Conservation (phyloP, 2,797 vertebrate genomes). For the Rachycentron canadum region DNA sequence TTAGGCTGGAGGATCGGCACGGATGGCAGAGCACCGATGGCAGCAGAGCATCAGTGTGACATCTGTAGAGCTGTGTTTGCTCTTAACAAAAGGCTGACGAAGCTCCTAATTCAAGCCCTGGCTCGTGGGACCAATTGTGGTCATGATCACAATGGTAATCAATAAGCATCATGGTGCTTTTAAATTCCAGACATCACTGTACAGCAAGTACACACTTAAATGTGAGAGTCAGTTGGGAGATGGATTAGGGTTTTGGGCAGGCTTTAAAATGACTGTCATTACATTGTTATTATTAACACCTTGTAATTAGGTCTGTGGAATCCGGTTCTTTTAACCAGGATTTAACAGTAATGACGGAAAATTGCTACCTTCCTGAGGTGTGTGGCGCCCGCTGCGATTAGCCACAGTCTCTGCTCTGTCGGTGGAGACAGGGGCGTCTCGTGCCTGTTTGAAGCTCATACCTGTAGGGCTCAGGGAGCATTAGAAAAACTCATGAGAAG, state of each 20-base stretch:
- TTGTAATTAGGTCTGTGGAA: conserved; percentile 99
- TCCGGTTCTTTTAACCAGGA: conserved; percentile 97
- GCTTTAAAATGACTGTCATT: conserved; percentile 97
- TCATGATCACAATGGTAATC: conserved; percentile 69
- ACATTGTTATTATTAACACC: conserved; percentile 99
- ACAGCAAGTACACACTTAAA: conserved; percentile 89
- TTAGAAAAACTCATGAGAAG: conserved; percentile 57
- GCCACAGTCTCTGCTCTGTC: conserved; percentile 86
- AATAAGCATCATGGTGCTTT: conserved; percentile 67
- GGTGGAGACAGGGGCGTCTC: conserved; percentile 63
- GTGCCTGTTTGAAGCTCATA: conserved; percentile 73
- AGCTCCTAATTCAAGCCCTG: conserved; percentile 48
- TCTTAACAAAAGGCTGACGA: conserved; percentile 50
- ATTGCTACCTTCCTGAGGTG: conserved; percentile 98
- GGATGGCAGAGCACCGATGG: conserved; percentile 20
- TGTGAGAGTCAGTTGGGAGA: conserved; percentile 89
- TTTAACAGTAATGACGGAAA: conserved; percentile 98
- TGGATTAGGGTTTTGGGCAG: conserved; percentile 93
- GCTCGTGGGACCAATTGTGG: conserved; percentile 41
- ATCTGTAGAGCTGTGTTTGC: conserved; percentile 42
- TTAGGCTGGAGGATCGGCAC: conserved; percentile 33
- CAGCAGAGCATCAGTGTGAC: conserved; percentile 35
- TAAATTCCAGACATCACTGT: conserved; percentile 48
- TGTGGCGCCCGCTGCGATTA: conserved; percentile 97
- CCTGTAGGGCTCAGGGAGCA: conserved; percentile 63